These are phyloP conservation scores for Daboia siamensis DNA, from an alignment of 2,113 vertebrate species.

Conservation along the genomic window DNA sequence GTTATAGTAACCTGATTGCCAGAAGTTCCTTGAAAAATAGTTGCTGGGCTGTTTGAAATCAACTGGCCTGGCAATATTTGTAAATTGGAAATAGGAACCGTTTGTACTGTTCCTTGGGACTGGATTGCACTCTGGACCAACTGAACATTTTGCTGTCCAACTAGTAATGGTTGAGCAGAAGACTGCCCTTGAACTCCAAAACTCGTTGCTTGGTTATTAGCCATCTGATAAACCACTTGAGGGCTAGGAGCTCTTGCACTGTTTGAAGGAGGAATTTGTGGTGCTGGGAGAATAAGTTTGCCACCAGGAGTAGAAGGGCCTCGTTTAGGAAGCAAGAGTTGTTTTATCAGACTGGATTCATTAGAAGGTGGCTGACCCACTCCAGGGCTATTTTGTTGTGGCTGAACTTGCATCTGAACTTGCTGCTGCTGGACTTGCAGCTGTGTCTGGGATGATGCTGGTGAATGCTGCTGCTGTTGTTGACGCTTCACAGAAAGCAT, in stretches of 20 bases:
- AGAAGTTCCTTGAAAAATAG: conserved; percentile 91
- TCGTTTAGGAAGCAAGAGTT: conserved; percentile 96
- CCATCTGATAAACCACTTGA: conserved; percentile 94
- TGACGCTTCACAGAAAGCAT: conserved; percentile 92
- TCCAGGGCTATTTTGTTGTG: conserved; percentile 72
- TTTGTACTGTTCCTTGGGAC: conserved; percentile 82
- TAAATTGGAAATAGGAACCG: conserved; percentile 89
- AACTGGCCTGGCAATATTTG: conserved; percentile 90
- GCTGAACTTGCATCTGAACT: conserved; percentile 77
- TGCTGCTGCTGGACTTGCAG: conserved; percentile 73
- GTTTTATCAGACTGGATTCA: conserved; percentile 98
- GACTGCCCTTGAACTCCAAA: conserved; percentile 82
- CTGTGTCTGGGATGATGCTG: conserved; percentile 74
- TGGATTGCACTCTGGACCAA: conserved; percentile 87
- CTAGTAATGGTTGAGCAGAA: conserved; percentile 84
- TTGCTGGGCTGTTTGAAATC: conserved; percentile 87
- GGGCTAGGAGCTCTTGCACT: conserved; percentile 85
- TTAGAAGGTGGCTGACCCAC: conserved; percentile 82
- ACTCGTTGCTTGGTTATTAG: conserved; percentile 79
- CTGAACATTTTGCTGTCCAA: conserved; percentile 89
- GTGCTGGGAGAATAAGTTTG: conserved; percentile 96
- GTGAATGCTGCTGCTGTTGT: conserved; percentile 78
- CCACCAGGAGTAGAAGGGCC: conserved; percentile 95
- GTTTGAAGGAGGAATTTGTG: conserved; percentile 92
- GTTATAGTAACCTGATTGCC: conserved; percentile 96